Percentiles rank a stretch among this genome's conserved stretches.
These are phyloP conservation scores for Macroteleia sp. DNA, from an alignment of 2,888 invertebrate species.

Conservation along the genomic window DNA sequence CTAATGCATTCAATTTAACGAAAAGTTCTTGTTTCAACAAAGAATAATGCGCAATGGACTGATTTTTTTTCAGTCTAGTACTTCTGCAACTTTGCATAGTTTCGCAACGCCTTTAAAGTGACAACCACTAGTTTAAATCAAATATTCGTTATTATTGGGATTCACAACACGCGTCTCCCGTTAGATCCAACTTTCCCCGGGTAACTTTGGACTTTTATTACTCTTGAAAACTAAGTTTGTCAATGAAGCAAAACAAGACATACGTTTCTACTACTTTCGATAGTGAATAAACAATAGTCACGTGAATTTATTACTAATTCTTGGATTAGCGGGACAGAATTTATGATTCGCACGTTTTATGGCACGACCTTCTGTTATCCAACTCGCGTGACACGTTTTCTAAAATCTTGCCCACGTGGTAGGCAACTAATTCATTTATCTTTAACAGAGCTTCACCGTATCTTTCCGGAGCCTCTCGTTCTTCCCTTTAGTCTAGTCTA, in stretches of 20 bases:
- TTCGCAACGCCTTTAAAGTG: constrained; percentile 1
- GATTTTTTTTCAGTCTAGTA: too few species aligned
- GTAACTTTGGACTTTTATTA: constrained; percentile 29
- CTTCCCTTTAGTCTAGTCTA: constrained; percentile 56
- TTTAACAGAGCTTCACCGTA: constrained; percentile 57
- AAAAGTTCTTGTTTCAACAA: too few species aligned
- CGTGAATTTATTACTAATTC: not conserved
- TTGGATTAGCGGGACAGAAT: not conserved
- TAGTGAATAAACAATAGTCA: constrained; percentile 1
- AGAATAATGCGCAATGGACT: too few species aligned
- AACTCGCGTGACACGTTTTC: constrained; percentile 46
- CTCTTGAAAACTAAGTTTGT: constrained; percentile 17
- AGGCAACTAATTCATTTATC: constrained; percentile 79
- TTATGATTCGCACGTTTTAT: not conserved
- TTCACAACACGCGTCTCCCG: constrained; percentile 26
- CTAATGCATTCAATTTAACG: too few species aligned
- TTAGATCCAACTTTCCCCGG: not conserved
- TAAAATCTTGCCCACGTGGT: constrained; percentile 66
- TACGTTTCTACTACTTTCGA: not conserved
- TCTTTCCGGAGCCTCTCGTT: constrained; percentile 36
- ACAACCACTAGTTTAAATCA: constrained; percentile 14
- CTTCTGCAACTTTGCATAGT: constrained; percentile 43
- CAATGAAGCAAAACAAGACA: constrained; percentile 8
- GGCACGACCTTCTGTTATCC: too few species aligned
- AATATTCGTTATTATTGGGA: constrained; percentile 33